phyloP scores from a whole-genome alignment of 2,888 invertebrate genomes.

The Melieria picta region DNA sequence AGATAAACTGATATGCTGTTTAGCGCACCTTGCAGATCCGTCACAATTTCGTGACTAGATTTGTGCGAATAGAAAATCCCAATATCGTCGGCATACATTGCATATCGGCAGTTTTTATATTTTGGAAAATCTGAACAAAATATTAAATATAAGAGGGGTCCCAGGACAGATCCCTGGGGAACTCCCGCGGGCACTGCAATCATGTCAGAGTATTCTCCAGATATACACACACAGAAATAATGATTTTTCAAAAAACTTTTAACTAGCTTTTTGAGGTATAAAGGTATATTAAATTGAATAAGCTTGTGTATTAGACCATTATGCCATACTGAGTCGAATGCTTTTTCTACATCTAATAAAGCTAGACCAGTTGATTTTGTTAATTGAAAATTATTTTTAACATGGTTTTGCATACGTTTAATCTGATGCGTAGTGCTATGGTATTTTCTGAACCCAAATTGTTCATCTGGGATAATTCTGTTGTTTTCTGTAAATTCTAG shows the following conservation, averaged over 20 bases:
- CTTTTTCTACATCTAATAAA: too few species aligned
- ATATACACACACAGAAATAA: not conserved
- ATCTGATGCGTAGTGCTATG: too few species aligned
- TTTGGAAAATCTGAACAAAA: conserved; percentile 6
- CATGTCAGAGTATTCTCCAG: not conserved
- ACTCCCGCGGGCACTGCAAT: not conserved
- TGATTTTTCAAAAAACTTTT: conserved; percentile 6
- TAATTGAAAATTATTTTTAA: not conserved
- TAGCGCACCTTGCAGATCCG: conserved; percentile 1
- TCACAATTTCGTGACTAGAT: conserved; percentile 5
- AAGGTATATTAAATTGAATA: not conserved
- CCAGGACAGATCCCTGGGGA: conserved; percentile 22
- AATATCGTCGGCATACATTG: conserved; percentile 14
- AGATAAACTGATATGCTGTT: not conserved
- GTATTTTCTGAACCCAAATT: conserved; percentile 8
- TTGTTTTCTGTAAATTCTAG: not conserved
- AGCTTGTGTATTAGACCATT: conserved; percentile 2
- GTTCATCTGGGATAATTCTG: conserved; percentile 7
- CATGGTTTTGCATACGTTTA: too few species aligned
- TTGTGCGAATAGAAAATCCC: conserved; percentile 1
- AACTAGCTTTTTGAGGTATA: not conserved
- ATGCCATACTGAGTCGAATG: conserved; percentile 18
- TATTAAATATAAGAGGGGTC: conserved; percentile 16
- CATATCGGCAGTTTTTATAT: not conserved
- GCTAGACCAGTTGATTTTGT: too few species aligned